Evolutionary conservation across 2,113 vertebrate genomes (phyloP).

Genomic region (Dryoscopus gambensis): DNA sequence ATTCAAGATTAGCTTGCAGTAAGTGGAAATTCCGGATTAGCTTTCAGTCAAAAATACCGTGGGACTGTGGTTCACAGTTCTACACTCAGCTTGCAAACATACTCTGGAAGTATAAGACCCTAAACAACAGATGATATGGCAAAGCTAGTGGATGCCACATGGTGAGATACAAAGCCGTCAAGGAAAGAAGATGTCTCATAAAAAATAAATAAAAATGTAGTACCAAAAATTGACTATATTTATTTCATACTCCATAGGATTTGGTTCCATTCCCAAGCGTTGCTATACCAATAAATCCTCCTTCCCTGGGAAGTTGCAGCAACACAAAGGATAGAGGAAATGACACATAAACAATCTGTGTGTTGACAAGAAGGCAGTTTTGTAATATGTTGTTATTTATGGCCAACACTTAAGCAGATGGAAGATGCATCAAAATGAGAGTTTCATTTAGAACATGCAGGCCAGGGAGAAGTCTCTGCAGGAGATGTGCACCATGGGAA

Average conservation of each 20-base stretch:
- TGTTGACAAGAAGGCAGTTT: conserved; percentile 48
- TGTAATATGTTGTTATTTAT: conserved; percentile 43
- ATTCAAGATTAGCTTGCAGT: neutral
- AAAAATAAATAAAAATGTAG: conserved; percentile 39
- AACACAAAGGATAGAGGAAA: conserved; percentile 44
- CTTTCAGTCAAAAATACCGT: neutral
- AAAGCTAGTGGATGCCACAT: conserved; percentile 47
- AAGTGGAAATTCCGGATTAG: neutral
- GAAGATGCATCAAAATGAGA: conserved; percentile 28
- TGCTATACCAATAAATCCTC: conserved; percentile 56
- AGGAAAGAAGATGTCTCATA: conserved; percentile 18
- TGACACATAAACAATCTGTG: conserved; percentile 49
- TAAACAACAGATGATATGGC: conserved; percentile 59
- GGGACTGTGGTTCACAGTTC: conserved; percentile 39
- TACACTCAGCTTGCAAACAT: conserved; percentile 49
- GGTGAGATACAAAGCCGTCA: conserved; percentile 29
- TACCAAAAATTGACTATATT: conserved; percentile 35
- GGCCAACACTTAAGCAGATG: conserved; percentile 48
- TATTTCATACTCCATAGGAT: conserved; percentile 30
- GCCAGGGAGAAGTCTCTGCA: neutral
- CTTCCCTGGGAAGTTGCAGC: conserved; percentile 16
- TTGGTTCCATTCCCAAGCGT: conserved; percentile 42
- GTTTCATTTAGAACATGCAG: neutral
- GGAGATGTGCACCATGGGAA: neutral
- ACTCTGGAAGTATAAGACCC: conserved; percentile 36